Evolutionary conservation across 1,140 invertebrate species (phyloP), one percentile per base, ranked within the genome.

Genomic region (Aleiodes sp.): DNA sequence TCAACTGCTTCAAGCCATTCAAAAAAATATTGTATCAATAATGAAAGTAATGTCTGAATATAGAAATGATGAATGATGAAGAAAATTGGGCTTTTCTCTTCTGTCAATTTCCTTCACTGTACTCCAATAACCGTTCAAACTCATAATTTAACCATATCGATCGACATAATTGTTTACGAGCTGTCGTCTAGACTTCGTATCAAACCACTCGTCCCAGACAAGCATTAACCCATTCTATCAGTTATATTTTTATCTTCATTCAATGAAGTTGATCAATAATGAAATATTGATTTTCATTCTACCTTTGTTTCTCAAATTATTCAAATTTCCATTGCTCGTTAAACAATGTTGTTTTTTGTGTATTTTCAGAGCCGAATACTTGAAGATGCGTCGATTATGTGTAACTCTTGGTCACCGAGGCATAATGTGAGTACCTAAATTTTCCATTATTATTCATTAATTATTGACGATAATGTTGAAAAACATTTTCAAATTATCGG

Each of bases 381-480:
- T 84, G 93, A 94, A 87, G 93, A 94, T 88, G 92, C 93, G 69
- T 94, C 93, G 75, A 90, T 94, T 80, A 93, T 94, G 92, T 94
- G 93, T 89, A 94, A 94, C 88, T 93, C 93, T 37, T 94, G 93
- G 93, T 94, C 93, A 79, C 92, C 93, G 72, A 89, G 93, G 83
- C 93, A 94, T 84, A 94, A 94, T 86, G 93, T 94, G 89, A 92
- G 93, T 94, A 75, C 19, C 41, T 19, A 67, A 41, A 29, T 41
- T 24, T 35, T 35, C 4, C 10, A 35, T 35, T n/a, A n/a, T n/a
- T n/a, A n/a, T n/a, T n/a, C n/a, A n/a, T n/a, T n/a, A n/a, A n/a
- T n/a, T n/a, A n/a, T n/a, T n/a, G n/a, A n/a, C n/a, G n/a, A 33
- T 29, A 26, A 29, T 24, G 19, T 59, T 31, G 4, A 59, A 59